Percentiles rank a stretch among this genome's conserved stretches.
Evolutionary conservation across 2,888 invertebrate species (phyloP).

Genomic region (Leucania comma): DNA sequence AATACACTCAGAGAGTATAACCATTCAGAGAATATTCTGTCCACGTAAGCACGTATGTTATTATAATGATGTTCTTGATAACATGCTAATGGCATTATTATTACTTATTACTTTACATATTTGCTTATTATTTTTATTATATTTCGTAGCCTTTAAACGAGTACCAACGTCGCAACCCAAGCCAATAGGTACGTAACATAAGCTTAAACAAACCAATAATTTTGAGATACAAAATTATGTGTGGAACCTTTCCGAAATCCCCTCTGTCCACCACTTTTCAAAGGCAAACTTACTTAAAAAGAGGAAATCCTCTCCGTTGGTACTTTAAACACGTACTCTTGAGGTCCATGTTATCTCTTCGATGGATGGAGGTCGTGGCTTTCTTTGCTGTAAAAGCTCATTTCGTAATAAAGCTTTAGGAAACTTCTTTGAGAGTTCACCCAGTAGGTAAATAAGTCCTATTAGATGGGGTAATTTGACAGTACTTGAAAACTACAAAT

Average conservation of each 20-base stretch:
- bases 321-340: slow-evolving; percentile 54
- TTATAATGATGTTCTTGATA: neutral
- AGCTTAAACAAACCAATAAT: slow-evolving; percentile 11
- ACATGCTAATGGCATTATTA: neutral
- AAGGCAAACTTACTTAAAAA: slow-evolving; percentile 56
- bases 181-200: neutral
- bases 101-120: no score
- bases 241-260: slow-evolving; percentile 23
- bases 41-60: neutral
- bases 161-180: neutral
- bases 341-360: slow-evolving; percentile 49
- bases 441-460: neutral
- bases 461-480: neutral
- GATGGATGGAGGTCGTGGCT: slow-evolving; percentile 38
- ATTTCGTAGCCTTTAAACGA: neutral
- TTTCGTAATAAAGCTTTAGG: slow-evolving; percentile 38
- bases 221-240: slow-evolving; percentile 22
- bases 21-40: neutral
- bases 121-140: slow-evolving; percentile 2
- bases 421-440: slow-evolving; percentile 7
- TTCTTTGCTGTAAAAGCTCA: slow-evolving; percentile 29
- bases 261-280: slow-evolving; percentile 43
- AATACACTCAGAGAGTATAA: slow-evolving; percentile 26
- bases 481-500: neutral
- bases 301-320: slow-evolving; percentile 44